Percentiles rank a stretch among this genome's conserved stretches.
Conservation (phyloP, 2,113 vertebrate species). For the Nerophis ophidion region DNA sequence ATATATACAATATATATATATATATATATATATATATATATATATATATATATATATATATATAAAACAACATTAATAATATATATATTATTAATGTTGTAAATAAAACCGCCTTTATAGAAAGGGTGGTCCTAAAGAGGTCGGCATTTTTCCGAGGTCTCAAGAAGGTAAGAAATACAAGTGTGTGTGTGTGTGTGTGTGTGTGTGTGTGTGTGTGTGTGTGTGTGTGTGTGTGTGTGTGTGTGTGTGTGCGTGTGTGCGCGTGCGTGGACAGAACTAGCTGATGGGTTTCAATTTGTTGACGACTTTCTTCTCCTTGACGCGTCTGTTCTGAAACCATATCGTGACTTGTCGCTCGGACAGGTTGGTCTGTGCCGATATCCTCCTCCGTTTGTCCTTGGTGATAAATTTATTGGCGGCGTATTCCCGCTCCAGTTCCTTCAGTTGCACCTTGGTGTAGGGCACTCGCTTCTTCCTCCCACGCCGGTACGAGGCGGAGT, state of each 20-base stretch:
- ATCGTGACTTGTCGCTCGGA: conserved; percentile 98
- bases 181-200: neutral
- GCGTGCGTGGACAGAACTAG: conserved; percentile 59
- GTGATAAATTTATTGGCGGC: conserved; percentile 99
- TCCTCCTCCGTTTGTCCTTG: conserved; percentile 97
- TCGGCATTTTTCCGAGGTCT: no score
- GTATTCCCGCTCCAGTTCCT: conserved; percentile 99
- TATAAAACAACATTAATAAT: no score
- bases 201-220: conserved; percentile 10
- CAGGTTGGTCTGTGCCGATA: conserved; percentile 95
- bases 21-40: no score
- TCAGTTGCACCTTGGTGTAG: conserved; percentile 97
- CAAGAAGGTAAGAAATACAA: no score
- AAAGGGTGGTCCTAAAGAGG: no score
- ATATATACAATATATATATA: no score
- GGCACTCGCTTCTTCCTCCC: conserved; percentile 97
- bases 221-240: conserved; percentile 19
- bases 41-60: no score
- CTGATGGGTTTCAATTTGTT: conserved; percentile 95
- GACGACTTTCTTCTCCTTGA: conserved; percentile 99
- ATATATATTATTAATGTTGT: no score
- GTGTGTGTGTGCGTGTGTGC: conserved; percentile 4
- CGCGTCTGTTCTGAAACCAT: conserved; percentile 99
- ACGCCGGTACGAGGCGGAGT: conserved; percentile 85
- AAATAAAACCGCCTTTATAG: no score